Evolutionary conservation across 2,888 invertebrate genomes (phyloP), one percentile per base, ranked within the genome.

Genomic region (Apocheima hispidaria): DNA sequence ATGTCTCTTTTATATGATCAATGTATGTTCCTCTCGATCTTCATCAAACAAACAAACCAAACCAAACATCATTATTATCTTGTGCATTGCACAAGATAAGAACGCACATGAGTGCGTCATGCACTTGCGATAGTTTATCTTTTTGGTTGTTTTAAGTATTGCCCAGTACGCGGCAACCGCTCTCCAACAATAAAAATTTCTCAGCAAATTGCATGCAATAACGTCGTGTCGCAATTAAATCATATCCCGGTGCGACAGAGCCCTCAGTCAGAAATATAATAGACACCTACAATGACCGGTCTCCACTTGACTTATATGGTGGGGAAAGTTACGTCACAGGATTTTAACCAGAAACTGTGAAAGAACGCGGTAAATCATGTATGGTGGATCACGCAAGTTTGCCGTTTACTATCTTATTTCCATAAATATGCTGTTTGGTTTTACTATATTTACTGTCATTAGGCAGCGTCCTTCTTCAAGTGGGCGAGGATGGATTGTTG

Each of bases 261-360:
- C 14, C 40, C 20, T 77, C 76, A 69, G 74, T 75, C 78, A 74
- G 86, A 83, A 83, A 86, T 81, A 26, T 5, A 7, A 26, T 6
- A 82, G 84, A 84, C 79, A 84, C 85, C 79, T 71, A 77, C 80
- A 78, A 77, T 73, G 75, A 69, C 63, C 71, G 66, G 60, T 26
- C 33, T 60, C 54, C 82, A 81, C 84, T 79, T 86, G 82, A 83
- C 88, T 86, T 84, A 87, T 87, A 88, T 82, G 86, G 88, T 74
- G 84, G 75, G 80, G 82, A 86, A 78, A 76, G 75, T 83, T 80
- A 78, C 77, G 80, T 79, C 81, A 82, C 73, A 68, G 72, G 70
- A 73, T 64, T 71, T 81, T 74, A 79, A 80, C 75, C 69, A 64
- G 76, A 81, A 79, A 72, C 68, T 48, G 61, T 60, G 69, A 71